These are phyloP conservation scores for Megalops cyprinoides DNA, from an alignment of 2,797 vertebrate species.

Conservation along the genomic window DNA sequence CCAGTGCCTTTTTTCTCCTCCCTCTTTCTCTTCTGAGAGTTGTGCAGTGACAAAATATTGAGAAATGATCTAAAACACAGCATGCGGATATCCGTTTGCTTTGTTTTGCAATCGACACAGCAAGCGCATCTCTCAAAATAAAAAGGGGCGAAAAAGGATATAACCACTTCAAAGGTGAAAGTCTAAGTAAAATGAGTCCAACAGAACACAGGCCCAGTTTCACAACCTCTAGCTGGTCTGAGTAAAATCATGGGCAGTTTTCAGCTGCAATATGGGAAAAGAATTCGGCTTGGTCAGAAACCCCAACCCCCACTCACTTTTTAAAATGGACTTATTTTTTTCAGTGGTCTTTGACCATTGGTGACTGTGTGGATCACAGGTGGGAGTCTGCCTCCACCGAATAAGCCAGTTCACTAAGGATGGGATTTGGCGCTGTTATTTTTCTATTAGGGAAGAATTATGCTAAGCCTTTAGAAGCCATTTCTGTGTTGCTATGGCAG, in stretches of 20 bases:
- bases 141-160: conserved; percentile 48
- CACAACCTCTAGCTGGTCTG: conserved; percentile 68
- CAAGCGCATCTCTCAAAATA: neutral
- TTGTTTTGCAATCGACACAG: neutral
- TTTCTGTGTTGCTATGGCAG: conserved; percentile 98
- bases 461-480: conserved; percentile 95
- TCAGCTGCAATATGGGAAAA: conserved; percentile 68
- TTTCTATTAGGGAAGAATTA: conserved; percentile 98
- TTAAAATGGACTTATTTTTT: conserved; percentile 73
- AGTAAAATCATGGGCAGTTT: conserved; percentile 67
- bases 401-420: conserved; percentile 95
- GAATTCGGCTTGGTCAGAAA: conserved; percentile 73
- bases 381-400: conserved; percentile 84
- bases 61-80: neutral
- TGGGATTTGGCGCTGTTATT: conserved; percentile 96
- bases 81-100: neutral
- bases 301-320: conserved; percentile 63
- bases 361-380: conserved; percentile 88
- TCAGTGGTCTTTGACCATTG: conserved; percentile 72
- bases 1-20: neutral
- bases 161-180: conserved; percentile 69
- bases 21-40: neutral
- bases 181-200: conserved; percentile 64
- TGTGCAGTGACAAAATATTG: neutral
- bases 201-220: conserved; percentile 67